These are phyloP conservation scores for Drosophila burlai DNA, from an alignment of 1,140 invertebrate genomes.

Conservation along the genomic window DNA sequence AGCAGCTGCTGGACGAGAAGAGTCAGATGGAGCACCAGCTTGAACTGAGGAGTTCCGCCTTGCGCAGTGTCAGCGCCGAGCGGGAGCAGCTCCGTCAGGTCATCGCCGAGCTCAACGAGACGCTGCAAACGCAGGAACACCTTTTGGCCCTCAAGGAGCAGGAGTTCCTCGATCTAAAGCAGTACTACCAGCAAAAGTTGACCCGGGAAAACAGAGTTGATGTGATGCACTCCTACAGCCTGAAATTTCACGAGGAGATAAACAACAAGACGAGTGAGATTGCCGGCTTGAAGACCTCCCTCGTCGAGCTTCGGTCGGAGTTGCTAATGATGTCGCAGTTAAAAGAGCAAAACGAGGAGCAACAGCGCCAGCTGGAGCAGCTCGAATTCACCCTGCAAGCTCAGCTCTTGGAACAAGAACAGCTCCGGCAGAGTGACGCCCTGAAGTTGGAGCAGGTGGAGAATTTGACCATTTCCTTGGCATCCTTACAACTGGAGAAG, in stretches of 20 bases:
- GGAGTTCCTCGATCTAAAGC: constrained; percentile 69
- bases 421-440: constrained; percentile 40
- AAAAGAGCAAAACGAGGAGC: constrained; percentile 65
- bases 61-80: constrained; percentile 54
- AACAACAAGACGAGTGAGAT: constrained; percentile 74
- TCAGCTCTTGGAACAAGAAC: constrained; percentile 53
- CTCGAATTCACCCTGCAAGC: constrained; percentile 63
- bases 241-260: constrained; percentile 71
- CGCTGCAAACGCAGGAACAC: constrained; percentile 61
- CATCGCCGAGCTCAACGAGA: constrained; percentile 63
- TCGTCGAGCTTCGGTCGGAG: constrained; percentile 62
- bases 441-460: constrained; percentile 63
- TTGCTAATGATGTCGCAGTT: constrained; percentile 62
- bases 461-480: constrained; percentile 36
- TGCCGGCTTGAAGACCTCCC: constrained; percentile 55
- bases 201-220: constrained; percentile 62
- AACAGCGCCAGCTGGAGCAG: constrained; percentile 70
- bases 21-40: constrained; percentile 57
- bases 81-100: constrained; percentile 64
- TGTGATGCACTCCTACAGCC: constrained; percentile 66
- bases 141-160: constrained; percentile 63
- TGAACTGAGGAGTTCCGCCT: constrained; percentile 36
- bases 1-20: constrained; percentile 64
- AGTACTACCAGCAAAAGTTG: constrained; percentile 70
- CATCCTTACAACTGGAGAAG: constrained; percentile 44